Conservation (phyloP, 2,113 vertebrate species). For the Chrysemys picta region DNA sequence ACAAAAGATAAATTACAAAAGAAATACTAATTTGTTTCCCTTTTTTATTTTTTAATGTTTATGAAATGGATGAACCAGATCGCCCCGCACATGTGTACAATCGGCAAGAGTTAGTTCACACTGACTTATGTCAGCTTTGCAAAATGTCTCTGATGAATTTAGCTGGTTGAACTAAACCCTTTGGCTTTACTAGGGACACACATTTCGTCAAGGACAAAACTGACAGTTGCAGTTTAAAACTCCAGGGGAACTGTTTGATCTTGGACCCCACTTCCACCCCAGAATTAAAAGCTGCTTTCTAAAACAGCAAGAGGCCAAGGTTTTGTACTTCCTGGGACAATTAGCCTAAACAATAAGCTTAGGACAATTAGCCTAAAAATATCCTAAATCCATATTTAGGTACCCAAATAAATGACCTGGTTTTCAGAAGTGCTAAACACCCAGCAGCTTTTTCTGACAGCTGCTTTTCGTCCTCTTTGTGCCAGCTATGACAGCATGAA, state of each 20-base stretch:
- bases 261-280: too few relatives aligned
- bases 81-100: accelerated
- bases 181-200: background rate
- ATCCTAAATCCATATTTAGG: background rate
- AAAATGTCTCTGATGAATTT: background rate
- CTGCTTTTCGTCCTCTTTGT: background rate
- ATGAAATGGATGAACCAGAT: background rate
- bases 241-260: too few relatives aligned
- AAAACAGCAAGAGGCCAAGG: too few relatives aligned
- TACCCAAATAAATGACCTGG: background rate
- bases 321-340: too few relatives aligned
- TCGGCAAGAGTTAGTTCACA: background rate
- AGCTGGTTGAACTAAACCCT: accelerated
- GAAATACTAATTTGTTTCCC: too few relatives aligned
- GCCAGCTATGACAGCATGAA: background rate
- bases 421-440: accelerated
- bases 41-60: too few relatives aligned
- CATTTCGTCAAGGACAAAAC: background rate
- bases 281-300: too few relatives aligned
- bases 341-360: too few relatives aligned
- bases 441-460: background rate
- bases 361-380: too few relatives aligned
- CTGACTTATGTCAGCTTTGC: background rate
- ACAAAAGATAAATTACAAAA: too few relatives aligned
- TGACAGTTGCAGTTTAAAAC: background rate